Base-by-base conservation (phyloP, 2,797 vertebrate genomes). In the Hirundo rustica region DNA sequence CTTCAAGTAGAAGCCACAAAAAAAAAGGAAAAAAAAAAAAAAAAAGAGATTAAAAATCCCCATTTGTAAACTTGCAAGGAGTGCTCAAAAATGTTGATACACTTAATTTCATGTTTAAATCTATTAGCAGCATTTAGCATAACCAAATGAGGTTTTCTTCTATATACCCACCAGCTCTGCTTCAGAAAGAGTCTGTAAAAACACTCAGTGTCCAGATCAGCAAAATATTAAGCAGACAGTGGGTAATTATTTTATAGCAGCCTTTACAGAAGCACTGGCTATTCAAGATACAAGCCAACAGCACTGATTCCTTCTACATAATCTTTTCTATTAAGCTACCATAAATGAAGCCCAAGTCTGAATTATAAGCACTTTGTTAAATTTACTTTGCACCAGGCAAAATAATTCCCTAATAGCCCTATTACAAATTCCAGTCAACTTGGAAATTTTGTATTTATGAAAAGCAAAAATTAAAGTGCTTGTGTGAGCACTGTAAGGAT, bases 1-100 rank as follows among this genome's bases (percentile, higher is more conserved):
- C 34, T 91, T 93, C 48, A 72, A 61, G 92, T 70, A 89, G 60
- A 91, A 96, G 53, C 72, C 85, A 84, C 18, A 38, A 38, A 38
- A 38, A 48, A 91, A 47, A 85, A 85, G 12, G 38, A 38, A 38
- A 48, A 91, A 47, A 85, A 12, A 38, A 38, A 38, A 48, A 91
- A 47, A 85, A 85, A 85, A 13, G 12, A 92, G 75, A 93, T 77
- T 88, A 74, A 74, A 77, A 89, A 27, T 12, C 44, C 50, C 25
- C 62, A 58, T 62, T 62, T 83, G 84, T 38, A 58, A 74, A 34
- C 18, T 42, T 71, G 81, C 80, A 94, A 94, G 60, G 48, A 76
- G 38, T 4, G 27, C 48, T 94, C 53, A 47, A 67, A 85, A 61
- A 26, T 29, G 70, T 34, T 34, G 34, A 58, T 71, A 44, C 9